These are phyloP conservation scores for Galeruca laticollis DNA, from an alignment of 2,888 invertebrate species.

Conservation along the genomic window DNA sequence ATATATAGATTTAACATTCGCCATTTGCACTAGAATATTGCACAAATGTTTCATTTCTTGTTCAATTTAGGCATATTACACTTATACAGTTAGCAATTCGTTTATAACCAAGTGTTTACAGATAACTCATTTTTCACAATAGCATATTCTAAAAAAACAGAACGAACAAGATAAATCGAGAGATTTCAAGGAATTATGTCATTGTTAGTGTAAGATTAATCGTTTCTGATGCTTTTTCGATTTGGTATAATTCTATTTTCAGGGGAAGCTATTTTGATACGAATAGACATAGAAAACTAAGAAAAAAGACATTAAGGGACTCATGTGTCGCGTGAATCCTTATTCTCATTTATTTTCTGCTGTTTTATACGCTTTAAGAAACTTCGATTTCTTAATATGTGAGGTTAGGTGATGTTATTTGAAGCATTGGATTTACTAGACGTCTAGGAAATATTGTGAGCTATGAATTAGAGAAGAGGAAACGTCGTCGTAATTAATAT, in stretches of 20 bases:
- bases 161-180: not conserved
- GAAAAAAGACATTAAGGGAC: slow-evolving; percentile 1
- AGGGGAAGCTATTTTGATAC: not conserved
- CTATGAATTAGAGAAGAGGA: too few species aligned
- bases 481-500: too few species aligned
- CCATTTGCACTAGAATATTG: too few species aligned
- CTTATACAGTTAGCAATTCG: too few species aligned
- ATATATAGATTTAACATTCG: too few species aligned
- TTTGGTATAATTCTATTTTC: slow-evolving; percentile 5
- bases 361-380: not conserved
- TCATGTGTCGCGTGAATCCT: not conserved
- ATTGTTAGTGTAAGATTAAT: not conserved
- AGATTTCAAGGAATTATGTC: not conserved
- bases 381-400: not conserved
- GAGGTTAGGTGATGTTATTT: not conserved
- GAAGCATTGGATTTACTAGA: too few species aligned
- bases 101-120: not conserved
- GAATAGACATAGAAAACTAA: not conserved
- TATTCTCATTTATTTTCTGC: slow-evolving; percentile 1
- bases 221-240: not conserved
- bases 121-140: not conserved
- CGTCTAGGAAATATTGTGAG: too few species aligned
- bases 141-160: not conserved
- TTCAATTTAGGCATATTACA: too few species aligned
- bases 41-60: too few species aligned